Base-by-base conservation (phyloP, 2,888 invertebrate genomes). In the Apodemia mormo region DNA sequence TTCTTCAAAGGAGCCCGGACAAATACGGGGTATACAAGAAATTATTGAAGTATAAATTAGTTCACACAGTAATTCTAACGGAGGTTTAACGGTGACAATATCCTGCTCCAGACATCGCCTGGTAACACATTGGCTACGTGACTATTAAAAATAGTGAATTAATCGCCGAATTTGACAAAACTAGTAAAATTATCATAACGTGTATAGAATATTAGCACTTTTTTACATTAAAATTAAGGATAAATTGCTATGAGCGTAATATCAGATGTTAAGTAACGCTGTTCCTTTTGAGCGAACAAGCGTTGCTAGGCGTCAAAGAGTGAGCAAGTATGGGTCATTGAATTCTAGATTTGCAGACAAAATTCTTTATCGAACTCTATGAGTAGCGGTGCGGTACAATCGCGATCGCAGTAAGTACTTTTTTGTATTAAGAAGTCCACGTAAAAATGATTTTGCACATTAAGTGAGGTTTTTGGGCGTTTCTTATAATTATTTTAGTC, bases 291-390 rank as follows among this genome's bases (percentile, higher is more conserved):
- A 56, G 56, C 29, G 56, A 56, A 56, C 56, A 8, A 56, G 56
- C 29, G 56, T 56, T 56, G 56, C 56, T 56, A 56, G 56, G 56
- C 22, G 56, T 56, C 9, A 56, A 56, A 56, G 29, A 56, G 45
- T 45, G 45, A 58, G 58, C 29, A 58, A 54, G 54, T 54, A 54
- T 58, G 56, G 56, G 56, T 56, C 56, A 56, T 56, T 56, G 56
- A 56, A 56, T 56, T 56, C 56, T 56, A 56, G 56, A 56, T 56
- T 56, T 56, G 56, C 56, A 56, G 56, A 29, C 56, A 56, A 56
- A 56, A 7, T 22, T 6, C 29, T 56, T 29, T 8, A 22, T 22
- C 29, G 29, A 29, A 56, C 8, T 56, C 29, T 56, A 29, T 22
- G 56, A 56, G 56, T 22, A 54, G 54, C 22, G 54, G 9, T 56